phyloP scores from a whole-genome alignment of 2,888 invertebrate species.

The Nemotelus pantherinus region DNA sequence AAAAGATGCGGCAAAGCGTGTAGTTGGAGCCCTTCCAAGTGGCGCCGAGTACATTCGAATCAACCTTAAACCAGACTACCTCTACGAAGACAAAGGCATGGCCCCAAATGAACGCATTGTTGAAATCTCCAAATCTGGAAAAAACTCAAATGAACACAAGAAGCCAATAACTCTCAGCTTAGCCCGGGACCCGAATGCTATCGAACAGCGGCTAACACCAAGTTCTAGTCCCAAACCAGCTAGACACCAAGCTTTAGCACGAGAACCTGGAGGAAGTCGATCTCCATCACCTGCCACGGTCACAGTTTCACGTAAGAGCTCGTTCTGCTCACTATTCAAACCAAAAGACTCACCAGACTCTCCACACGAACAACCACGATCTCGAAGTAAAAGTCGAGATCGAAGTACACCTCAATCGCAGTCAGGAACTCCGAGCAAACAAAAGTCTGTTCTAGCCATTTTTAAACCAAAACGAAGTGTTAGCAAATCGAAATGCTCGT shows the following conservation, averaged over 20 bases:
- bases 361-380: conserved; percentile 65
- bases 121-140: conserved; percentile 58
- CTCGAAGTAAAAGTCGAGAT: conserved; percentile 73
- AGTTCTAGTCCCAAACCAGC: conserved; percentile 66
- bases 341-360: conserved; percentile 69
- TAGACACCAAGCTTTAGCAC: conserved; percentile 57
- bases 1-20: conserved; percentile 52
- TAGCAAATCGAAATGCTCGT: conserved; percentile 66
- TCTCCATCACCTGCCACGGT: conserved; percentile 77
- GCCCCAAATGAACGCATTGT: conserved; percentile 62
- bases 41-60: conserved; percentile 72
- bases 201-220: conserved; percentile 65
- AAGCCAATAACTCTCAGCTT: conserved; percentile 74
- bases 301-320: conserved; percentile 78
- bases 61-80: conserved; percentile 78
- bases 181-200: conserved; percentile 60
- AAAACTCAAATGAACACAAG: conserved; percentile 53
- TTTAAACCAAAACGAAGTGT: conserved; percentile 70
- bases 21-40: conserved; percentile 62
- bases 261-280: conserved; percentile 62
- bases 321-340: conserved; percentile 82
- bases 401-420: conserved; percentile 62
- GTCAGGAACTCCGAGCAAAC: conserved; percentile 71
- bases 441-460: conserved; percentile 74
- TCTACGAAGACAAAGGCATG: conserved; percentile 72